phyloP scores from a whole-genome alignment of 2,113 vertebrate species.

The Typhlomys cinereus region DNA sequence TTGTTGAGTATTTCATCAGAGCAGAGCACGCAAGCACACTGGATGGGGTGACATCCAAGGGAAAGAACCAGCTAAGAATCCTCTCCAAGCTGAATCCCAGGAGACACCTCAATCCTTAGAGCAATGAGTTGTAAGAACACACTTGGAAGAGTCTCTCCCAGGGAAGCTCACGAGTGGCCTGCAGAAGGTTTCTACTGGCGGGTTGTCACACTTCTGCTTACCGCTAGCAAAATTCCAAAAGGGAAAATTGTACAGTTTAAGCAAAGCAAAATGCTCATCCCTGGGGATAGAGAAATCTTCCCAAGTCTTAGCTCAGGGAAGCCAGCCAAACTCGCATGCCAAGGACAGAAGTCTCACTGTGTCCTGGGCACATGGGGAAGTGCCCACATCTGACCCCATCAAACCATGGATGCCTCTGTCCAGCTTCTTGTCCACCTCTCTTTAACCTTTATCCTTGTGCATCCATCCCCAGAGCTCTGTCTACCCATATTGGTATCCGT shows the following conservation, averaged over 20 bases:
- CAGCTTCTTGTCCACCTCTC: background rate
- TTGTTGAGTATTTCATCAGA: no score
- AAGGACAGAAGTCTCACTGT: no score
- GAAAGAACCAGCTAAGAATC: no score
- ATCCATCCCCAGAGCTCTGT: rapidly evolving
- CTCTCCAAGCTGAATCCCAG: background rate
- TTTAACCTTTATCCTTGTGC: background rate
- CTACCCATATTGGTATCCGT: background rate
- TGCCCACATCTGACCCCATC: no score
- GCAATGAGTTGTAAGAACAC: background rate
- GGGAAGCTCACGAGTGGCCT: background rate
- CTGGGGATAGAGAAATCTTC: background rate
- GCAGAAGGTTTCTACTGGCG: background rate
- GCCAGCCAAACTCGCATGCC: no score
- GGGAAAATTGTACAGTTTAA: no score
- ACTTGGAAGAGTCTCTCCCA: background rate
- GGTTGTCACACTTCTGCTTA: background rate
- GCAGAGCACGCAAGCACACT: no score
- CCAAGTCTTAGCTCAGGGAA: background rate
- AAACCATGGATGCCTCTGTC: background rate
- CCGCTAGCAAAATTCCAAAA: background rate
- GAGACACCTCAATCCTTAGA: background rate
- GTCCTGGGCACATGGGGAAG: no score
- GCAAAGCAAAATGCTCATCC: background rate
- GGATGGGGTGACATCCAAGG: no score